These are phyloP conservation scores for Alligator sinensis DNA, from an alignment of 2,113 vertebrate genomes.

Conservation along the genomic window DNA sequence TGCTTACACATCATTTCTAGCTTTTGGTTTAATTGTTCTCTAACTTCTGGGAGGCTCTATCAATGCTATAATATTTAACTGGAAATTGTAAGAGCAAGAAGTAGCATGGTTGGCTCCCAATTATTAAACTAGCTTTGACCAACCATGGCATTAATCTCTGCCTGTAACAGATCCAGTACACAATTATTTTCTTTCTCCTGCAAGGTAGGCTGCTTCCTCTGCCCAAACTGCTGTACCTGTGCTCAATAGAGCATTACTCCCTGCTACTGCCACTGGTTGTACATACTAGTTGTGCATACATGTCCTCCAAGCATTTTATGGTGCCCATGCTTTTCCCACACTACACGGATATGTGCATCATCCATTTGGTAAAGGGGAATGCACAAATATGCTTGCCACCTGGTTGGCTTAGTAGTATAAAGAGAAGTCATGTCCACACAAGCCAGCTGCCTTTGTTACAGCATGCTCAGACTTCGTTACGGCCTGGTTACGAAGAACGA, in stretches of 20 bases:
- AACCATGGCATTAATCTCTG: too few species aligned
- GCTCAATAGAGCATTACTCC: not conserved
- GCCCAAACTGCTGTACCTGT: too few species aligned
- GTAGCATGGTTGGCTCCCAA: too few species aligned
- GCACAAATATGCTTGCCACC: not conserved
- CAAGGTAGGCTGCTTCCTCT: not conserved
- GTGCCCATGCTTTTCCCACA: not conserved
- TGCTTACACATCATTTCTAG: not conserved
- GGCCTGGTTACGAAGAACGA: not conserved
- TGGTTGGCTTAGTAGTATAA: not conserved
- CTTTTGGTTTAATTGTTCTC: not conserved
- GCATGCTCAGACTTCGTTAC: not conserved
- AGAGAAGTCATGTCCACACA: not conserved
- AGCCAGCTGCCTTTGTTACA: not conserved
- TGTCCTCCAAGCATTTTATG: not conserved
- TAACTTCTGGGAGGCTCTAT: not conserved
- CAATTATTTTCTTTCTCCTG: not conserved
- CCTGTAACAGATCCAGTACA: too few species aligned
- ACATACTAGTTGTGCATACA: not conserved
- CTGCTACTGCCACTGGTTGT: not conserved
- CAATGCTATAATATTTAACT: not conserved
- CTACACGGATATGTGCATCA: not conserved
- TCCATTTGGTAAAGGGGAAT: not conserved
- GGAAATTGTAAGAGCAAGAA: not conserved
- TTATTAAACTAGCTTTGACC: too few species aligned